Base-by-base conservation (phyloP, 2,888 invertebrate genomes). In the Macrophya annulata region DNA sequence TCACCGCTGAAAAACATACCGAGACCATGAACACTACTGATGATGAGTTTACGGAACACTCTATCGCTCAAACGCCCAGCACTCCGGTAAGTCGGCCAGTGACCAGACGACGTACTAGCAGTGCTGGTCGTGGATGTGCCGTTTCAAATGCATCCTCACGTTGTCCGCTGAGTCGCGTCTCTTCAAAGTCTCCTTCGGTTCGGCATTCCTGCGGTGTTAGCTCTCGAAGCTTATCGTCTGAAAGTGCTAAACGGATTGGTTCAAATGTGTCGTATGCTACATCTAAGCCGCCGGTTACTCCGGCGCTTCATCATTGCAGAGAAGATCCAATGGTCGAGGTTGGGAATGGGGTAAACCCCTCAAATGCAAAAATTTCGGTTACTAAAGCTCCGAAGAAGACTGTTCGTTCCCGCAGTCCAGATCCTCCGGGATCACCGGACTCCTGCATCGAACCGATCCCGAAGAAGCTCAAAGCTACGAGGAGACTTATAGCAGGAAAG, bases 1-100 rank as follows among this genome's bases (percentile, higher is more conserved):
- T 85, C 4, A 91, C 91, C 1, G 85, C 71, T 1, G 91, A 93
- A 1, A 91, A 89, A 74, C 74, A 85, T 17, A 87, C 88, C 15
- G 90, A 88, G 25, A 88, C 89, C 0, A 86, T 85, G 37, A 84
- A 86, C 62, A 40, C 37, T 8, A 68, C 83, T 4, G 83, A 83
- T 21, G 81, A 81, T 71, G 83, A 83, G 31, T 37, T 83, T n/a
- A n/a, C 68, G 68, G 83, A 71, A 31, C 17, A 8, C 17, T 71
- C 83, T 9, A 65, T 17, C 9, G 10, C 40, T 17, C 81, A 40
- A 25, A 12, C 25, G 12, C 65, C 62, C 5, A 62, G 65, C 31
- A 65, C 37, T 48, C 83, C 83, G 12, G 12, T 43, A 4, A 81
- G 25, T 10, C 81, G 83, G n/a, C 83, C 83, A n/a, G 51, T 51